Evolutionary conservation across 2,797 vertebrate species (phyloP).

Genomic region (Lutjanus campechanus): DNA sequence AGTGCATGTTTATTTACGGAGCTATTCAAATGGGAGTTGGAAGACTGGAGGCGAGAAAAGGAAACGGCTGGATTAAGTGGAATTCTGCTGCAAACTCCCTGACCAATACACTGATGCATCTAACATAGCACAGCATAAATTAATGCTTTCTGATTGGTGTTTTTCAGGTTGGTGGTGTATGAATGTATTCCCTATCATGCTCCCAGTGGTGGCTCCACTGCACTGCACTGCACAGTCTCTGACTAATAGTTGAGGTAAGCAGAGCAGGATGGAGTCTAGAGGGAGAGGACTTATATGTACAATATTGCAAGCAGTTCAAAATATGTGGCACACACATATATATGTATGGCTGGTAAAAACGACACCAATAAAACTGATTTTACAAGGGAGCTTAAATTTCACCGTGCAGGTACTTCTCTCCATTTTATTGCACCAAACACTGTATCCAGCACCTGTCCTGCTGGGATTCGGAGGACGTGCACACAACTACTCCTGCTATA

Average conservation of each 20-base stretch:
- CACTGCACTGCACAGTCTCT: neutral
- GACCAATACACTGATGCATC: constrained; percentile 1
- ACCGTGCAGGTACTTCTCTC: neutral
- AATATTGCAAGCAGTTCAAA: constrained; percentile 19
- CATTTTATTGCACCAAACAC: neutral
- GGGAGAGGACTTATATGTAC: neutral
- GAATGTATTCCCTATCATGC: constrained; percentile 2
- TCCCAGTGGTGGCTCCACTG: constrained; percentile 22
- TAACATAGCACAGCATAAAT: constrained; percentile 19
- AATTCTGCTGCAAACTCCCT: constrained; percentile 15
- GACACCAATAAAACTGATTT: constrained; percentile 12
- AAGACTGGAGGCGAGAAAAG: neutral
- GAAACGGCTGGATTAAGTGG: neutral
- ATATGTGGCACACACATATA: neutral
- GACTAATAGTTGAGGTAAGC: neutral
- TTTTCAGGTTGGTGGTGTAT: constrained; percentile 19
- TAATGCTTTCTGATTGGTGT: constrained; percentile 32
- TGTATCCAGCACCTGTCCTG: neutral
- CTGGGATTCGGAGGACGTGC: neutral
- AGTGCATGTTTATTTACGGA: constrained; percentile 53
- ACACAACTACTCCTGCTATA: neutral
- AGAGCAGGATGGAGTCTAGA: neutral
- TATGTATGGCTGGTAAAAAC: neutral
- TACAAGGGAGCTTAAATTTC: neutral
- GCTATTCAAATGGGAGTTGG: constrained; percentile 26